These are phyloP conservation scores for Alviniconcha strummeri DNA, from an alignment of 2,888 invertebrate species.

Conservation along the genomic window DNA sequence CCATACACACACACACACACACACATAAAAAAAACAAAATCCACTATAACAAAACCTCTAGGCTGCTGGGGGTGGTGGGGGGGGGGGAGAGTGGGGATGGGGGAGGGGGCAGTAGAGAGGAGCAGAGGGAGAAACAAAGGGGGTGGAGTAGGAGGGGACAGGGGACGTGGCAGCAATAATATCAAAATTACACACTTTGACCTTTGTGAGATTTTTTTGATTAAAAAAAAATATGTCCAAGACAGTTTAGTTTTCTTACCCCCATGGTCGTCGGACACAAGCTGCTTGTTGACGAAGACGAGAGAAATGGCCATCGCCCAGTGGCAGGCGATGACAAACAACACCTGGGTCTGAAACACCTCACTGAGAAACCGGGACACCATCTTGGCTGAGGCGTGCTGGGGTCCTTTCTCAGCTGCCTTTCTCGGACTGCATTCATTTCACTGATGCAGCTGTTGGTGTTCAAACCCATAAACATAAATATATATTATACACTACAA, in stretches of 20 bases:
- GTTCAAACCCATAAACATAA: not conserved
- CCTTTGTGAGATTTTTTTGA: no score
- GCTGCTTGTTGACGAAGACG: constrained; percentile 94
- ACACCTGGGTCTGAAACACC: not conserved
- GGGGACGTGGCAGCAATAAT: no score
- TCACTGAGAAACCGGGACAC: not conserved
- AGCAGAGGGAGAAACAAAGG: no score
- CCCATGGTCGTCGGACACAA: constrained; percentile 72
- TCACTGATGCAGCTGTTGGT: not conserved
- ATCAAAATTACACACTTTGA: no score
- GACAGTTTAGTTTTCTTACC: constrained; percentile 25
- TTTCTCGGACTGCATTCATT: not conserved
- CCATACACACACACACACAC: not conserved
- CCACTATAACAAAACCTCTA: no score
- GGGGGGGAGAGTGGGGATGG: no score
- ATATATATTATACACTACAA: not conserved
- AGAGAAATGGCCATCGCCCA: constrained; percentile 93
- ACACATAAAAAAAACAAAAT: not conserved
- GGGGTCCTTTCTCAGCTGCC: not conserved
- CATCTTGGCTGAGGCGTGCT: not conserved
- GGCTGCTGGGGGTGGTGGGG: no score
- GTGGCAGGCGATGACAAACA: constrained; percentile 62
- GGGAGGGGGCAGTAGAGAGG: no score
- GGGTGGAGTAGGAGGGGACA: no score
- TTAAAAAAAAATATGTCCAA: no score